Evolutionary conservation across 2,113 vertebrate genomes (phyloP), one percentile per base, ranked within the genome.

Genomic region (Dasyornis broadbenti): DNA sequence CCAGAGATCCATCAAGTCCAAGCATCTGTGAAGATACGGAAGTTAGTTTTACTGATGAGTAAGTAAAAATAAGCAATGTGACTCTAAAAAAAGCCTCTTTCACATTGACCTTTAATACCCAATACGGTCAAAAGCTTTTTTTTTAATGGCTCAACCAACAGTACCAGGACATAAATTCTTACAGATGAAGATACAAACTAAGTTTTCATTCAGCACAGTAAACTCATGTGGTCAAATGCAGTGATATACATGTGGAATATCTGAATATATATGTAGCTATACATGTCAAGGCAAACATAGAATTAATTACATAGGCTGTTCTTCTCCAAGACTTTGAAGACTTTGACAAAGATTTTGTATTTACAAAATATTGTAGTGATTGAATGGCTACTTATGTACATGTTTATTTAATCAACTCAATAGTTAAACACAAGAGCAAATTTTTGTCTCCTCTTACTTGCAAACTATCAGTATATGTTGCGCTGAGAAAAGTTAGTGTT

Each of bases 1-100:
- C 99, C 45, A 99, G 94, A 60, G 99, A 99, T 80, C 99, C 99
- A 91, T 99, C 99, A 82, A 99, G 98, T 42, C 99, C 99, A 72
- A 99, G 98, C 99, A 99, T 99, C 99, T 99, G 96, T 52, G 79
- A 97, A 83, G 82, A 49, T 20, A 81, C 89, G 21, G 77, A 94
- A 69, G 57, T 53, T 42, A 39, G 18, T 59, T 86, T 86, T 65
- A 94, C 31, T 84, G n/a, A n/a, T n/a, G n/a, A n/a, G n/a, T n/a
- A n/a, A 91, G 49, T 78, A 85, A 61, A 66, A 78, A 2, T 22
- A 86, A 76, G 15, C 17, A 70, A 76, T 11, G 9, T 0, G 0
- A 24, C 61, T 60, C 28, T 69, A 78, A 61, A 92, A 39, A 6
- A 69, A 39, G 35, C 28, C 13, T 50, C 71, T 89, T 86, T 45